These are phyloP conservation scores for Torymus aiolomorphi DNA, from an alignment of 2,888 invertebrate species.

Conservation along the genomic window DNA sequence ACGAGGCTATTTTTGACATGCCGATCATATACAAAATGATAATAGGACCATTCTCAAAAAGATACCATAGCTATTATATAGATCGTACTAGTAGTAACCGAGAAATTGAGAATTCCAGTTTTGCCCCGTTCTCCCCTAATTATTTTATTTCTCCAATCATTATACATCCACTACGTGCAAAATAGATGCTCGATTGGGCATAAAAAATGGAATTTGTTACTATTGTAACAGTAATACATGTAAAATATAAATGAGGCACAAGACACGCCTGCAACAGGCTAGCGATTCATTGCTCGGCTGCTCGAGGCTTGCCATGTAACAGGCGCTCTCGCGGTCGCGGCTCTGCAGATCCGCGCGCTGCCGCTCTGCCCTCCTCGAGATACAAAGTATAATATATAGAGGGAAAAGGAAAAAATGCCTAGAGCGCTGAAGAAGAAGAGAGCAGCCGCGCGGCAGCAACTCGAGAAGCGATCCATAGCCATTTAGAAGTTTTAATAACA, in stretches of 20 bases:
- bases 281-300: neutral
- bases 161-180: too few relatives aligned
- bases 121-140: too few relatives aligned
- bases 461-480: conserved; percentile 70
- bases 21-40: too few relatives aligned
- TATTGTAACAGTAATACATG: neutral
- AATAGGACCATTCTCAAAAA: too few relatives aligned
- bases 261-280: conserved; percentile 26
- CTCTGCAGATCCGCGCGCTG: neutral
- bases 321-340: conserved; percentile 56
- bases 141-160: too few relatives aligned
- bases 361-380: conserved; percentile 47
- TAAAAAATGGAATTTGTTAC: too few relatives aligned
- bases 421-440: conserved; percentile 62
- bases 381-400: conserved; percentile 47
- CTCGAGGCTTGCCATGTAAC: conserved; percentile 54
- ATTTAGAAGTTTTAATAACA: conserved; percentile 75
- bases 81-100: too few relatives aligned
- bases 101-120: too few relatives aligned
- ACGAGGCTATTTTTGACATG: too few relatives aligned
- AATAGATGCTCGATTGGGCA: too few relatives aligned
- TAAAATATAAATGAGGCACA: neutral
- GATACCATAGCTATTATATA: too few relatives aligned
- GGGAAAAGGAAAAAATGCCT: conserved; percentile 65
- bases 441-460: conserved; percentile 57